phyloP scores from a whole-genome alignment of 2,888 invertebrate species.

The Lacanobia oleracea region DNA sequence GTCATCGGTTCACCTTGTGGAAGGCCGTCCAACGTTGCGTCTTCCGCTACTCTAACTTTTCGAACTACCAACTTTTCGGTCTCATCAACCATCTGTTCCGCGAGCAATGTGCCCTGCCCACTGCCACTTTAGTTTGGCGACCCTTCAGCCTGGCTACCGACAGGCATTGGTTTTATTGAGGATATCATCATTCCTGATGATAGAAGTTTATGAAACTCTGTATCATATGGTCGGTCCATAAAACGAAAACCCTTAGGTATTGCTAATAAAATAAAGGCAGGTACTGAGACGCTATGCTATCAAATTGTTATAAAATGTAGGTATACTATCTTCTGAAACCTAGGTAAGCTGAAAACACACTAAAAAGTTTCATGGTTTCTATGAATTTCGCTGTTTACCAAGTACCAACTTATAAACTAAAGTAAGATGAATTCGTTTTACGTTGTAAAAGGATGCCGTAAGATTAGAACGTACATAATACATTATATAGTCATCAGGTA shows the following conservation, averaged over 20 bases:
- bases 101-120: no score
- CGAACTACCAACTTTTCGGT: no score
- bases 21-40: no score
- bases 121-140: no score
- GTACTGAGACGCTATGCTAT: not conserved
- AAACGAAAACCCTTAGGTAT: not conserved
- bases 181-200: no score
- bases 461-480: not conserved
- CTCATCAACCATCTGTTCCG: no score
- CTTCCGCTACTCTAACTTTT: no score
- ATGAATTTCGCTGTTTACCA: not conserved
- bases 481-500: not conserved
- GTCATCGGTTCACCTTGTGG: no score
- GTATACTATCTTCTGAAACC: not conserved
- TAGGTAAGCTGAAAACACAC: not conserved
- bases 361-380: conserved; percentile 2
- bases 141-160: no score
- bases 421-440: conserved; percentile 3
- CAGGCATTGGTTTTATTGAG: no score
- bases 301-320: not conserved
- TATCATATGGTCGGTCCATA: not conserved
- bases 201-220: no score
- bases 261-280: not conserved
- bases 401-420: not conserved
- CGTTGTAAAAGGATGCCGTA: conserved; percentile 22